Conservation (phyloP, 2,797 vertebrate species). For the Bryconaethiops microstoma region DNA sequence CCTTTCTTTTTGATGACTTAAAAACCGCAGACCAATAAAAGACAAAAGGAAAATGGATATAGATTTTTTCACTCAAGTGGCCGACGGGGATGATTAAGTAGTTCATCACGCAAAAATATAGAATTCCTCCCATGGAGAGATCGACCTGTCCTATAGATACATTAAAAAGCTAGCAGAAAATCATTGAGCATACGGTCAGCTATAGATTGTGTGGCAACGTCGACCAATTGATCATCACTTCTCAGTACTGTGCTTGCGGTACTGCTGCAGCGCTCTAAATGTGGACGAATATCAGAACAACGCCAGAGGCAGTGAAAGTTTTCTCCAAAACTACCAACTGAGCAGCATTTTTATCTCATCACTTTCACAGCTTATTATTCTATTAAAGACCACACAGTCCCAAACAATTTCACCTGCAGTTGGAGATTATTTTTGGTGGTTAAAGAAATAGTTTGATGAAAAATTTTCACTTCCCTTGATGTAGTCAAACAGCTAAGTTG, state of each 20-base stretch:
- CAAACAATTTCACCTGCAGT: neutral
- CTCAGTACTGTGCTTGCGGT: constrained; percentile 29
- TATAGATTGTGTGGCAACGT: constrained; percentile 69
- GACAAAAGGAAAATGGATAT: constrained; percentile 82
- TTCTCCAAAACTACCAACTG: constrained; percentile 5
- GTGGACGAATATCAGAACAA: neutral
- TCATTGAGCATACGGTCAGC: constrained; percentile 73
- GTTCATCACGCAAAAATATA: constrained; percentile 81
- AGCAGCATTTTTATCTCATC: neutral
- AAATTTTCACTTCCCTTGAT: no score
- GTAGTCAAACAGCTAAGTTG: no score
- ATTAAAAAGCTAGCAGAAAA: constrained; percentile 80
- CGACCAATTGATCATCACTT: constrained; percentile 71
- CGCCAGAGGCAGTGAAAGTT: constrained; percentile 17
- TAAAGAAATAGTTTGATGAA: no score
- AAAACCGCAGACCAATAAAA: constrained; percentile 76
- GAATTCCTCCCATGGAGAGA: constrained; percentile 78
- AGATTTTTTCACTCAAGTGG: constrained; percentile 78
- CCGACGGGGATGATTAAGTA: constrained; percentile 78
- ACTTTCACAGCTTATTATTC: constrained; percentile 3
- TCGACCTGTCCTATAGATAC: constrained; percentile 78
- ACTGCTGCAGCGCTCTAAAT: constrained; percentile 17
- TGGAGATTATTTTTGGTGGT: neutral
- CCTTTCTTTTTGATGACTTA: constrained; percentile 72
- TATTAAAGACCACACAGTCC: neutral